Conservation (phyloP, 2,888 invertebrate species). For the Tipula confusa region DNA sequence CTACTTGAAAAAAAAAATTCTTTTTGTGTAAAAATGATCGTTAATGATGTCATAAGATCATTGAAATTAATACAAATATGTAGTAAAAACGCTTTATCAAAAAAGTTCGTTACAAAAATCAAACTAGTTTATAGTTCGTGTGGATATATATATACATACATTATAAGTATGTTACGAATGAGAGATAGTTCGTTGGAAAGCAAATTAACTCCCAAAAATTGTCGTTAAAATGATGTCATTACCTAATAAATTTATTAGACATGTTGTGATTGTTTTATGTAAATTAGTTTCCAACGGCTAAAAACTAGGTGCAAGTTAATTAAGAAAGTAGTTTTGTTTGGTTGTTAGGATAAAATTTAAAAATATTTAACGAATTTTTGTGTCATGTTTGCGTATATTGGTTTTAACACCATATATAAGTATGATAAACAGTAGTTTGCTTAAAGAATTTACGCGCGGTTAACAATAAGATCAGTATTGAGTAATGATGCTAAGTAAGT, state of each 20-base stretch:
- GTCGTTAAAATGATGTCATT: slow-evolving; percentile 20
- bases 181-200: neutral
- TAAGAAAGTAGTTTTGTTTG: neutral
- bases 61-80: neutral
- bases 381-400: neutral
- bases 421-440: neutral
- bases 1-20: neutral
- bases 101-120: neutral
- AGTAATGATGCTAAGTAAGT: neutral
- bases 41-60: slow-evolving; percentile 25
- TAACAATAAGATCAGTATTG: neutral
- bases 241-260: neutral
- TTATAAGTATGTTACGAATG: neutral
- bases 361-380: neutral
- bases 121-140: neutral
- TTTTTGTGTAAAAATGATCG: neutral
- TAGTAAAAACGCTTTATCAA: neutral
- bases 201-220: neutral
- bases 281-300: neutral
- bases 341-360: neutral
- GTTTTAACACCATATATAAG: neutral
- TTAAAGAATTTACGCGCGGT: neutral
- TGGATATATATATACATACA: neutral
- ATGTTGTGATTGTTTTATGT: neutral
- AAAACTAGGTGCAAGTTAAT: neutral